Evolutionary conservation across 2,113 vertebrate species (phyloP).

Genomic region (Carassius auratus): DNA sequence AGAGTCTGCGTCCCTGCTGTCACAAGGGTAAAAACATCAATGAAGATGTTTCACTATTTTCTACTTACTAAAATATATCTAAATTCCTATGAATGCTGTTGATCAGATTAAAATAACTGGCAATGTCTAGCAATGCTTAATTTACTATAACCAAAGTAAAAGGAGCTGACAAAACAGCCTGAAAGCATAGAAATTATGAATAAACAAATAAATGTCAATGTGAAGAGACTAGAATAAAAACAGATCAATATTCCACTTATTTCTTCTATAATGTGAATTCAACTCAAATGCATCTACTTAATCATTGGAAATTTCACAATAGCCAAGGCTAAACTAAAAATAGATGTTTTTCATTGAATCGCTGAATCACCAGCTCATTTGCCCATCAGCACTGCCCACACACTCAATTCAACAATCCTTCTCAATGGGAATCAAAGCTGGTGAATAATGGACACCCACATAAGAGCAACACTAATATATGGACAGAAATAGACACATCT

Average conservation of each 20-base stretch:
- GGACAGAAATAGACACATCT: constrained; percentile 26
- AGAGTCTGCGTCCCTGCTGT: constrained; percentile 73
- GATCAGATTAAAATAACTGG: constrained; percentile 9
- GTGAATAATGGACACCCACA: constrained; percentile 34
- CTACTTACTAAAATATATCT: neutral
- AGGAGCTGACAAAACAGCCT: neutral
- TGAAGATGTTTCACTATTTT: neutral
- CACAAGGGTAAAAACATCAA: constrained; percentile 1
- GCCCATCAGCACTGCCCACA: constrained; percentile 29
- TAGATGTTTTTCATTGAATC: constrained; percentile 43
- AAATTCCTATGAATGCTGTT: neutral
- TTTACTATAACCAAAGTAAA: constrained; percentile 26
- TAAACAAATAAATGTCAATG: neutral
- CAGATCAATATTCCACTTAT: neutral
- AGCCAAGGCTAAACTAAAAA: constrained; percentile 33
- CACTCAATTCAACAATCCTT: constrained; percentile 19
- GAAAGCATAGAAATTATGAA: constrained; percentile 1
- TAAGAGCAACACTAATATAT: constrained; percentile 13
- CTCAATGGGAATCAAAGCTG: constrained; percentile 32
- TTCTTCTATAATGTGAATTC: neutral
- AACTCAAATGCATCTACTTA: neutral
- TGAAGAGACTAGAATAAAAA: constrained; percentile 24
- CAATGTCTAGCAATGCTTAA: neutral
- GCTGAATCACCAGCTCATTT: constrained; percentile 14
- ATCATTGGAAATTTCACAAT: neutral